Percentiles rank a stretch among this genome's conserved stretches.
Evolutionary conservation across 2,113 vertebrate species (phyloP).

Genomic region (Podiceps cristatus): DNA sequence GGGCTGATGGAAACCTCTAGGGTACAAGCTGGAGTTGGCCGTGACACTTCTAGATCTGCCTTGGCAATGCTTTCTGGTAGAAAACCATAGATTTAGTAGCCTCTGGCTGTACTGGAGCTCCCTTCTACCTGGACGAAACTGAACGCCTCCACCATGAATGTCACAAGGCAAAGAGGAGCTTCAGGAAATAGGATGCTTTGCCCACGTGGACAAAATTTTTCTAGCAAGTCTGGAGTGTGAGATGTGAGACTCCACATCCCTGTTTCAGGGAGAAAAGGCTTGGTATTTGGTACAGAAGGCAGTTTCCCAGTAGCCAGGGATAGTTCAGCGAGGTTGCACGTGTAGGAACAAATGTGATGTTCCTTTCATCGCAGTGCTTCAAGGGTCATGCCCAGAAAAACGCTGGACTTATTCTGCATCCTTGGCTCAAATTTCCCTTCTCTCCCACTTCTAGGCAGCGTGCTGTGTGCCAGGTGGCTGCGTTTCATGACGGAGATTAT

Average conservation of each 20-base stretch:
- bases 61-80: neutral
- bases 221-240: neutral
- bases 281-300: neutral
- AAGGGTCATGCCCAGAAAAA: neutral
- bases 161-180: neutral
- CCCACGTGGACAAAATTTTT: neutral
- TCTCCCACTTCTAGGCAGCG: neutral
- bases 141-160: neutral
- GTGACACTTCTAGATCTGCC: neutral
- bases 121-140: neutral
- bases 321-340: neutral
- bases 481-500: neutral
- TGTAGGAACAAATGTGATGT: neutral
- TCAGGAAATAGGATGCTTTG: neutral
- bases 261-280: neutral
- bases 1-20: neutral
- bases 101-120: neutral
- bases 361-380: rapidly evolving
- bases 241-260: neutral
- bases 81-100: neutral
- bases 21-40: neutral
- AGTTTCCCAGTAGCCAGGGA: neutral
- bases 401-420: neutral
- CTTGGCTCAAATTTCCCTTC: neutral
- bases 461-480: constrained; percentile 24